phyloP scores from a whole-genome alignment of 2,797 vertebrate genomes.

The Phalanger gymnotis region DNA sequence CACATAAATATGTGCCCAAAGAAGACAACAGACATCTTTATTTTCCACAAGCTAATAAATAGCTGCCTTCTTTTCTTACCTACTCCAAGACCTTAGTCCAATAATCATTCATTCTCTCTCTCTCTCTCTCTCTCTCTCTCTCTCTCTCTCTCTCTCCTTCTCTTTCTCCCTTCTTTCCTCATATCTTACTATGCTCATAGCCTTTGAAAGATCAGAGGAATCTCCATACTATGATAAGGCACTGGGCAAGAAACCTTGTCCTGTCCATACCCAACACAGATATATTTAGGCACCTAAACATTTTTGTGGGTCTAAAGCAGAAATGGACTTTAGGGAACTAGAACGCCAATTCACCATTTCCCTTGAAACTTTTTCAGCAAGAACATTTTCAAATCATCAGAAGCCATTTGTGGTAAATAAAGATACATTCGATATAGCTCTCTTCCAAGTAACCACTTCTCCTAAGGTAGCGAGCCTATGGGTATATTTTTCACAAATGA shows the following conservation, averaged over 20 bases:
- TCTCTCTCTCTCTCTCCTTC: not conserved
- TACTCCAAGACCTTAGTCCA: not conserved
- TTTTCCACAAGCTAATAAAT: not conserved
- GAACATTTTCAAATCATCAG: not conserved
- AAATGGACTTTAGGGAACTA: not conserved
- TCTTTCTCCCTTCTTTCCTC: not conserved
- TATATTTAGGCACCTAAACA: not conserved
- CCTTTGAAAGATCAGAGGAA: not conserved
- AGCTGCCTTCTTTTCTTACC: not conserved
- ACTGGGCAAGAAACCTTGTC: not conserved
- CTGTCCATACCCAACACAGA: not conserved
- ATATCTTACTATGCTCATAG: too few species aligned
- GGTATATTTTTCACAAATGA: not conserved
- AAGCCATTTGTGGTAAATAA: not conserved
- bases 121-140: not conserved
- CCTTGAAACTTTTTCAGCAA: not conserved
- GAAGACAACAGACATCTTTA: not conserved
- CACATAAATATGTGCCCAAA: not conserved
- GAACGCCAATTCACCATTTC: not conserved
- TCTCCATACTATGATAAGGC: not conserved
- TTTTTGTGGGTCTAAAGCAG: not conserved
- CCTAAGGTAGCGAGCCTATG: not conserved
- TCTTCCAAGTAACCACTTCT: not conserved
- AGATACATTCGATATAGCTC: not conserved
- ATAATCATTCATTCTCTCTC: not conserved